Base-by-base conservation (phyloP, 1,140 invertebrate species). In the Pemphigus obesinymphae region DNA sequence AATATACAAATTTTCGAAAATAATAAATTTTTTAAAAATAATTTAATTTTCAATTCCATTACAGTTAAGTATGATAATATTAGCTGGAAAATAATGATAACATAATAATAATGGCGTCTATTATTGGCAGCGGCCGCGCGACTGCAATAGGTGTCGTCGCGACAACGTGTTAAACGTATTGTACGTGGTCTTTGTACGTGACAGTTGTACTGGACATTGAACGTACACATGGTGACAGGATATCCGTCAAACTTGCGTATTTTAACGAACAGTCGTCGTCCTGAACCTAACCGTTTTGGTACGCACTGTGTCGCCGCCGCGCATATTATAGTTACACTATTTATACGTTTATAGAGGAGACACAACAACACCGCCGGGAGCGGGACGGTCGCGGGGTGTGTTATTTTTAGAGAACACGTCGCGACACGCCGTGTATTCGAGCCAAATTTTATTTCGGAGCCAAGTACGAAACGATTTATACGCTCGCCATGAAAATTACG, bases 361-460 rank as follows among this genome's bases (percentile, higher is more conserved):
- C 68, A 45, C 68, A 72, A 45, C 37, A 70, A 72, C 68, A 45
- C 15, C 20, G 43, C 17, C 68, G 26, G 29, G 1, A 10, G 26
- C 68, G 40, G 34, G 63, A 68, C 6, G 23, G 34, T 68, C 20
- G 34, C 10, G 63, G 68, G 68, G 68, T 43, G 3, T 45, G 17
- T 45, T 72, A 72, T 72, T 72, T 72, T 72, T 72, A 72, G 68
- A 72, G 23, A 45, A 45, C 37, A n/a, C 23, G 66, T 43, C 37
- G 8, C 66, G 66, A 23, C 43, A 37, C 34, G 26, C 23, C 66
- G 34, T n/a, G 23, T 43, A 48, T 13, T 72, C 23, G 68, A 72
- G 68, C 68, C 68, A 72, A 72, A 72, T 43, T 72, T 72, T 72
- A 72, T 29, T 72, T 72, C 43, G 68, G 15, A 72, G 68, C 68